Percentiles rank a stretch among this genome's conserved stretches.
phyloP scores from a whole-genome alignment of 2,113 vertebrate species.

The Ctenomys sociabilis region DNA sequence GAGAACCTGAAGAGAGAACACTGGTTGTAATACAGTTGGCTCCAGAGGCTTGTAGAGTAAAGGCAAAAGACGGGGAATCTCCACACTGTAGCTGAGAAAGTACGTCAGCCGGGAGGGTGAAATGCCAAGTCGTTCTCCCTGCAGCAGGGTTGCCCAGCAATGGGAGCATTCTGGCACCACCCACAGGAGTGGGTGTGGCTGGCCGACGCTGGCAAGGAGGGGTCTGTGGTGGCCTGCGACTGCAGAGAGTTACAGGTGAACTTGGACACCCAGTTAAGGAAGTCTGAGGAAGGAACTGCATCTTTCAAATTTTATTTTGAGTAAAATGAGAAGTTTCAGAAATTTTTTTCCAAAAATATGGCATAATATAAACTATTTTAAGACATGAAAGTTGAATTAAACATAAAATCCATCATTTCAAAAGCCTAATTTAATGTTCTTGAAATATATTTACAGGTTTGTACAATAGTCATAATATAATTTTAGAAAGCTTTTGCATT shows the following conservation, averaged over 20 bases:
- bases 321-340: not conserved
- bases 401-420: not conserved
- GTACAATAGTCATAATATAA: not conserved
- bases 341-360: not conserved
- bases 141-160: no score
- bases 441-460: not conserved
- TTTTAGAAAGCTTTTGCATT: not conserved
- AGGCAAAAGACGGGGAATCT: not conserved
- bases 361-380: not conserved
- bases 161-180: no score
- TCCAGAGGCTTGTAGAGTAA: not conserved
- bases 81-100: not conserved
- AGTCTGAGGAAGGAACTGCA: not conserved
- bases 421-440: not conserved
- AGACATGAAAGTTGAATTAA: not conserved
- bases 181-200: not conserved
- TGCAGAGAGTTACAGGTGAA: not conserved
- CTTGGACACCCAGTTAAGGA: not conserved
- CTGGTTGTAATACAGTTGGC: not conserved
- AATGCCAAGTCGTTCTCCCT: not conserved
- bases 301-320: not conserved
- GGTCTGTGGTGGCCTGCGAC: not conserved
- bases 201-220: not conserved
- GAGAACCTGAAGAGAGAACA: not conserved
- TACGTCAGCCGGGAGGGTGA: not conserved